A percentile compares a stretch with the other conserved stretches of the same genome.
Conservation (phyloP, 1,140 invertebrate species). For the Chironomus striatipennis region DNA sequence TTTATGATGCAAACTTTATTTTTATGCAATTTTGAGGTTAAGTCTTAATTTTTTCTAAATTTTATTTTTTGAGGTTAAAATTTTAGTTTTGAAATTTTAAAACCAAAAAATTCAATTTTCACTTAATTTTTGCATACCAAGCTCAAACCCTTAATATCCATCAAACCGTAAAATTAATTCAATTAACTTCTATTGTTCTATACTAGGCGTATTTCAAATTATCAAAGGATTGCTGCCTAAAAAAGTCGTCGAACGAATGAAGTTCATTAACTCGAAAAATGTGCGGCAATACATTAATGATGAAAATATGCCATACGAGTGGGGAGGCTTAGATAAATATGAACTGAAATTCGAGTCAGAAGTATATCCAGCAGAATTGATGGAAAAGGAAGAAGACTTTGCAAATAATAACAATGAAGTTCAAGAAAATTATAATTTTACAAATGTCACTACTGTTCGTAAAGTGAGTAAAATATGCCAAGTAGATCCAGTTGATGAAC, state of each 20-base stretch:
- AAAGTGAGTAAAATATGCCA: constrained; percentile 32
- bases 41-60: too few species aligned
- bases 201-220: constrained; percentile 82
- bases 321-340: constrained; percentile 80
- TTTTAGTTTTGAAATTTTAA: constrained; percentile 21
- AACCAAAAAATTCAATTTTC: too few species aligned
- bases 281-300: constrained; percentile 67
- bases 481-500: too few species aligned
- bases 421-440: constrained; percentile 36
- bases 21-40: too few species aligned
- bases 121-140: too few species aligned
- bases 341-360: constrained; percentile 59
- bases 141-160: too few species aligned
- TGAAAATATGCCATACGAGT: constrained; percentile 63
- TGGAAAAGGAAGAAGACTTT: too few species aligned
- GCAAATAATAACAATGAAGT: not conserved
- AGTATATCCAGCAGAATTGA: not conserved
- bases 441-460: constrained; percentile 25
- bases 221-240: constrained; percentile 82
- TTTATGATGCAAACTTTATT: too few species aligned
- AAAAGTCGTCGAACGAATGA: constrained; percentile 83
- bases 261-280: constrained; percentile 71
- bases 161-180: too few species aligned
- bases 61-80: too few species aligned
- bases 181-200: constrained; percentile 27